Conservation (phyloP, 53 echinoderm and acorn worm species). For the Paracentrotus lividus region DNA sequence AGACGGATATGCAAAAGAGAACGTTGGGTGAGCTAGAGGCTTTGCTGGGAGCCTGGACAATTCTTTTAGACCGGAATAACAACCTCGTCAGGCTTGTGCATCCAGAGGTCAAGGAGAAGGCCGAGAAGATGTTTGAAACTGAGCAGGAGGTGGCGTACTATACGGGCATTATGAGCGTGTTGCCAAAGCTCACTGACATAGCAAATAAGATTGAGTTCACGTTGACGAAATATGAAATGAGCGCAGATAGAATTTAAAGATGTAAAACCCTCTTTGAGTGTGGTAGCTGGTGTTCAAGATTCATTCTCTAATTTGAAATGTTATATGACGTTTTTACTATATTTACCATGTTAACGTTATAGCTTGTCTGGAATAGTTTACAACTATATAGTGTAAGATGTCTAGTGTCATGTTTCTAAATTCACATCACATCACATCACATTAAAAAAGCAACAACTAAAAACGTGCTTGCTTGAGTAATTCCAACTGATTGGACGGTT, state of each 20-base stretch:
- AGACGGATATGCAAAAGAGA: slow-evolving; percentile 79
- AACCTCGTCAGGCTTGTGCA: slow-evolving; percentile 86
- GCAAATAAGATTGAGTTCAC: slow-evolving; percentile 89
- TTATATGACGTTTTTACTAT: neutral
- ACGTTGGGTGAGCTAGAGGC: slow-evolving; percentile 90
- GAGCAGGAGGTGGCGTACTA: slow-evolving; percentile 79
- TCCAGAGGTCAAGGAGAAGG: slow-evolving; percentile 72
- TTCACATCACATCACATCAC: too few species aligned
- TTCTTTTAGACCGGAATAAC: slow-evolving; percentile 76
- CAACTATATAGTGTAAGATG: too few species aligned
- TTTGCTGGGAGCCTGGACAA: slow-evolving; percentile 86
- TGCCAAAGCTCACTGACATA: slow-evolving; percentile 91
- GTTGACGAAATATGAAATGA: slow-evolving; percentile 94
- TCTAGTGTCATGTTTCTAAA: too few species aligned
- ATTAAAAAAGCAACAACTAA: too few species aligned
- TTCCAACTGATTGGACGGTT: too few species aligned
- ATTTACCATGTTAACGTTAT: neutral
- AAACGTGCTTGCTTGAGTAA: too few species aligned
- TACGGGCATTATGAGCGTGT: slow-evolving; percentile 83
- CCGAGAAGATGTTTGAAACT: slow-evolving; percentile 74
- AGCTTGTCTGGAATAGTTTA: too few species aligned
- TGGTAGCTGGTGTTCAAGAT: neutral
- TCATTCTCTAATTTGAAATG: neutral
- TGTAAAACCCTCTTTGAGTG: neutral
- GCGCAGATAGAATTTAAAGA: slow-evolving; percentile 8